Conservation (phyloP, 2,888 invertebrate species). For the Apotomis betuletana region DNA sequence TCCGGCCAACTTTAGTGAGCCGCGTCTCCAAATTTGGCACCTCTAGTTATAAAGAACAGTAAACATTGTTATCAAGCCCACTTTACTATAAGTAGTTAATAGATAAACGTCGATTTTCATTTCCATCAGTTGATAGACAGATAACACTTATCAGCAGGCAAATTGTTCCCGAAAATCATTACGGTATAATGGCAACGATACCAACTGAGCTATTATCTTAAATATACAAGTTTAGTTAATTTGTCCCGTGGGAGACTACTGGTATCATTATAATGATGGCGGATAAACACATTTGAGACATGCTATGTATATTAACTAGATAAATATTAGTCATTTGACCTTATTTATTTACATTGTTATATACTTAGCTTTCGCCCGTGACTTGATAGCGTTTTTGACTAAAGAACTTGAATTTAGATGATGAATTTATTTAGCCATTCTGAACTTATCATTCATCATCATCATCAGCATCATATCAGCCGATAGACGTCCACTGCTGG, state of each 20-base stretch:
- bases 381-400: too few relatives aligned
- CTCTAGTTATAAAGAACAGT: neutral
- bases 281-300: neutral
- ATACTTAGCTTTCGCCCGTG: too few relatives aligned
- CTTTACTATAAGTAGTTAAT: neutral
- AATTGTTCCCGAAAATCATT: conserved; percentile 21
- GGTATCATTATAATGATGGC: neutral
- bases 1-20: too few relatives aligned
- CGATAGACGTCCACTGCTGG: too few relatives aligned
- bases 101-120: conserved; percentile 3
- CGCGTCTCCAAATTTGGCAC: too few relatives aligned
- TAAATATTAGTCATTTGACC: neutral
- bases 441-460: too few relatives aligned
- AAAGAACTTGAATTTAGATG: too few relatives aligned
- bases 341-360: too few relatives aligned
- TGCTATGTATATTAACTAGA: neutral
- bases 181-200: conserved; percentile 22
- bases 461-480: too few relatives aligned
- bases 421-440: too few relatives aligned
- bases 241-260: conserved; percentile 9
- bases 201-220: conserved; percentile 1
- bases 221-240: conserved; percentile 20
- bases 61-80: neutral
- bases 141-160: conserved; percentile 24
- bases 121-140: conserved; percentile 2